A percentile compares a stretch with the other conserved stretches of the same genome.
These are phyloP conservation scores for Carassius gibelio DNA, from an alignment of 2,113 vertebrate species.

Conservation along the genomic window DNA sequence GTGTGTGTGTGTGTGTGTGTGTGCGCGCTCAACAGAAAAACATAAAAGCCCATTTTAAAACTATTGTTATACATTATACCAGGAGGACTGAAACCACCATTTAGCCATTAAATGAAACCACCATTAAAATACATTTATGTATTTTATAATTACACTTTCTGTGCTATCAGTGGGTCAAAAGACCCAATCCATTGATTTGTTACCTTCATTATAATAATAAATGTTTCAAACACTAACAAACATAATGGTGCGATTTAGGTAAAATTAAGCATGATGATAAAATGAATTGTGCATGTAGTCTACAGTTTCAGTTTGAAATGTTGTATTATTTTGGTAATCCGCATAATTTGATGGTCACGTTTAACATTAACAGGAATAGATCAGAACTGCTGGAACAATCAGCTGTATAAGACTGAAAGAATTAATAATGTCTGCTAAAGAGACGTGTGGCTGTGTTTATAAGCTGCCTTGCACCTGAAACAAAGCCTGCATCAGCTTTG, in stretches of 20 bases:
- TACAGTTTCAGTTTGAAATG: not conserved
- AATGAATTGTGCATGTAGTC: not conserved
- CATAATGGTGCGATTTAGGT: not conserved
- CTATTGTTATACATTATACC: not conserved
- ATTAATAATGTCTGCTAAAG: not conserved
- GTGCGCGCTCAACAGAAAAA: not conserved
- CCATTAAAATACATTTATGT: no score
- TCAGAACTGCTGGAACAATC: not conserved
- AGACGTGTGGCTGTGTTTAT: constrained; percentile 20
- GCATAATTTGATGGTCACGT: not conserved
- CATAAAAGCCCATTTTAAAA: not conserved
- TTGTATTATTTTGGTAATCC: not conserved
- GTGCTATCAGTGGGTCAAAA: no score
- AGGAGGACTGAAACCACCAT: not conserved
- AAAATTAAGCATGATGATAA: no score
- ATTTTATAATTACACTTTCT: not conserved
- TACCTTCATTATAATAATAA: not conserved
- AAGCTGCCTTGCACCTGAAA: not conserved
- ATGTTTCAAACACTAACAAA: not conserved
- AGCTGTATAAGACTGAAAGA: not conserved
- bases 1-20: not conserved
- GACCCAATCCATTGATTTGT: no score
- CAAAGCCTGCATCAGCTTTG: not conserved
- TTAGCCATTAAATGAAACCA: not conserved
- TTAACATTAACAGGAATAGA: not conserved